These are phyloP conservation scores for Pegea sp. DNA, from an alignment of 23 tunicate species.

Conservation along the genomic window DNA sequence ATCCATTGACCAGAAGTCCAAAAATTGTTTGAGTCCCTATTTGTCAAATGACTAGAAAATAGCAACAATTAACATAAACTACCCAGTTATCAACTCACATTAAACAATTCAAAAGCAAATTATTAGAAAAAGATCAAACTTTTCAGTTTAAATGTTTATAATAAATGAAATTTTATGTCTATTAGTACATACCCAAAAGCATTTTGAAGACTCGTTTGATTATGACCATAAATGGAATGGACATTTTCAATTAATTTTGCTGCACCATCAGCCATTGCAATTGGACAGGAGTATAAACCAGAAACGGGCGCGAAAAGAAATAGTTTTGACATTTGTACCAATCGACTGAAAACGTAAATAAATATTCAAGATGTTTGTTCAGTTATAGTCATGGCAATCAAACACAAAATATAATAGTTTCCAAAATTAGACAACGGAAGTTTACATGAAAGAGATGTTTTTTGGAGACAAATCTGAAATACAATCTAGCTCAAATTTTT, in stretches of 20 bases:
- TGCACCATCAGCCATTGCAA: constrained; percentile 96
- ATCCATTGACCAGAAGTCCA: constrained; percentile 99
- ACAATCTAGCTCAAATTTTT: too few relatives aligned
- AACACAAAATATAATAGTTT: too few relatives aligned
- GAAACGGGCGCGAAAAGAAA: constrained; percentile 53
- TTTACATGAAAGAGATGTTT: too few relatives aligned
- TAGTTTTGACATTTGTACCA: constrained; percentile 69
- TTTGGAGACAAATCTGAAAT: too few relatives aligned
- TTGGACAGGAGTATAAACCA: constrained; percentile 84
- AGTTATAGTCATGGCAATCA: too few relatives aligned
- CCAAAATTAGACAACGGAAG: too few relatives aligned
- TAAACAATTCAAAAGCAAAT: neutral
- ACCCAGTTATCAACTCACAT: too few relatives aligned
- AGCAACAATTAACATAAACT: too few relatives aligned
- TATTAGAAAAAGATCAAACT: neutral
- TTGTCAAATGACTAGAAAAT: constrained; percentile 26
- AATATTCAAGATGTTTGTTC: too few relatives aligned
- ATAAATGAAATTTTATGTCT: too few relatives aligned
- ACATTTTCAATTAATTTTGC: constrained; percentile 52
- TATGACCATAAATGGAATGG: neutral
- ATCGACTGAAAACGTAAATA: constrained; percentile 56
- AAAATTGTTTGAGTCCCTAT: constrained; percentile 21
- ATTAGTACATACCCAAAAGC: constrained; percentile 18
- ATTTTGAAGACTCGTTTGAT: constrained; percentile 6
- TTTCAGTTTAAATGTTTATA: neutral